These are phyloP conservation scores for Centrocercus urophasianus DNA, from an alignment of 2,113 vertebrate species.

Conservation along the genomic window DNA sequence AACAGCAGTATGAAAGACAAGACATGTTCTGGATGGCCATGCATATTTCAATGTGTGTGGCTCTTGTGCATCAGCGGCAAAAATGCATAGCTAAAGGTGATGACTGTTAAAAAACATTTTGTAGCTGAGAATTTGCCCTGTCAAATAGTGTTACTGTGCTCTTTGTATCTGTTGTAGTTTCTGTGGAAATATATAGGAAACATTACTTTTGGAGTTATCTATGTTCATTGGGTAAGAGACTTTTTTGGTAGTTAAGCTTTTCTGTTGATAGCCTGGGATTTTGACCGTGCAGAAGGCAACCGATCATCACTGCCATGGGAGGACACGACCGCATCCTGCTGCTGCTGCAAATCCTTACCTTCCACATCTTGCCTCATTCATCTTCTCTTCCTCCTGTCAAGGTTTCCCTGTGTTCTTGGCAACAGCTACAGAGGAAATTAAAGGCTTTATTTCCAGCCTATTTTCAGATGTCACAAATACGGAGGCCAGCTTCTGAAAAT, in stretches of 20 bases:
- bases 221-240: accelerated
- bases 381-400: neutral
- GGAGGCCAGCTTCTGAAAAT: constrained; percentile 33
- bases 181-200: too few species aligned
- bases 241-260: neutral
- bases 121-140: too few species aligned
- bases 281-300: neutral
- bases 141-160: too few species aligned
- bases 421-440: constrained; percentile 37
- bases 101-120: too few species aligned
- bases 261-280: neutral
- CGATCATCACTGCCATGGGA: neutral
- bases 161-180: too few species aligned
- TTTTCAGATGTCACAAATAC: constrained; percentile 26
- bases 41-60: too few species aligned
- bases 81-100: too few species aligned
- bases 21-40: too few species aligned
- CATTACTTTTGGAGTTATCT: too few species aligned
- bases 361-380: neutral
- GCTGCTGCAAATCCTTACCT: neutral
- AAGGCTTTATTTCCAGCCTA: constrained; percentile 32
- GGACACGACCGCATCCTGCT: neutral
- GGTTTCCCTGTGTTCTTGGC: neutral
- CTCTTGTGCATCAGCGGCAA: too few species aligned
- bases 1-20: too few species aligned